Percentiles rank a stretch among this genome's conserved stretches.
Conservation (phyloP, 2,797 vertebrate species). For the Lophura swinhoii region DNA sequence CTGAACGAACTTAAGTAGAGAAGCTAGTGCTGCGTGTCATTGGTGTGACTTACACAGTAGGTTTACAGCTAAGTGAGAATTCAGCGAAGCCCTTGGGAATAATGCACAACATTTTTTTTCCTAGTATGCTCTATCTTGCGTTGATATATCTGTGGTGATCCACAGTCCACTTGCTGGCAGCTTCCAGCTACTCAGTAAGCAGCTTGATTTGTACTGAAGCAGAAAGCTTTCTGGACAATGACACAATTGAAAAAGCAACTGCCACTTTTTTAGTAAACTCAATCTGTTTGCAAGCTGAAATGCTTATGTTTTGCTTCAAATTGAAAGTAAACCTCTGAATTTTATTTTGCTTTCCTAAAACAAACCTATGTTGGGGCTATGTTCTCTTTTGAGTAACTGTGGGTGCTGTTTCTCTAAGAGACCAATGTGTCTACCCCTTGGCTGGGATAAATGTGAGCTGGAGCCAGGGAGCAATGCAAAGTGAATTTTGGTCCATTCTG, state of each 20-base stretch:
- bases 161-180: not conserved
- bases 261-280: not conserved
- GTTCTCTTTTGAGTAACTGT: not conserved
- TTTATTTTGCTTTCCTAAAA: not conserved
- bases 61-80: not conserved
- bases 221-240: not conserved
- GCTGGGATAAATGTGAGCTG: not conserved
- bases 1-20: not conserved
- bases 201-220: not conserved
- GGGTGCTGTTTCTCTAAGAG: not conserved
- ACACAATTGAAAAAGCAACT: not conserved
- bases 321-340: not conserved
- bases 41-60: not conserved
- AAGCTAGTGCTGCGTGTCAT: not conserved
- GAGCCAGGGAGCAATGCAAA: not conserved
- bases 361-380: not conserved
- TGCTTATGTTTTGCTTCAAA: not conserved
- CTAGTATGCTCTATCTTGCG: not conserved
- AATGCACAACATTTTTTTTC: not conserved
- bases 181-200: fast-evolving
- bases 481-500: not conserved
- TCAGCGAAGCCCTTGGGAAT: not conserved
- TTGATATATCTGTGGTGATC: not conserved
- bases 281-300: not conserved
- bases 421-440: fast-evolving